A percentile compares a stretch with the other conserved stretches of the same genome.
phyloP scores from a whole-genome alignment of 2,888 invertebrate species.

The Scaptomyza polygonia region DNA sequence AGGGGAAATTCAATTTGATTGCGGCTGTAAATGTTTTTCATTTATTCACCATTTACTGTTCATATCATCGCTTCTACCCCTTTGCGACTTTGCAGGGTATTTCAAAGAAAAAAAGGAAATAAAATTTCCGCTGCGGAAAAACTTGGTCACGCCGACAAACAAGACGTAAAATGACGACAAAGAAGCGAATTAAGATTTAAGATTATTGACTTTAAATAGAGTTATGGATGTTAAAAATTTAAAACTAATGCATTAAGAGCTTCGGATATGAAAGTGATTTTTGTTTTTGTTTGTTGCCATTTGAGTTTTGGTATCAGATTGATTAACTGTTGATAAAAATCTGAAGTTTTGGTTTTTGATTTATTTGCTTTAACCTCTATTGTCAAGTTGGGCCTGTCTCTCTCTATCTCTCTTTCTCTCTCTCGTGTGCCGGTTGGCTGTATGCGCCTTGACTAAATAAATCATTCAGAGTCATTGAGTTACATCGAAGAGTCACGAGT shows the following conservation, averaged over 20 bases:
- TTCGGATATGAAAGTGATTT: constrained; percentile 34
- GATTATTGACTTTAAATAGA: not conserved
- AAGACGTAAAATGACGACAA: constrained; percentile 20
- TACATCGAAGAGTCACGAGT: constrained; percentile 18
- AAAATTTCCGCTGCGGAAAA: constrained; percentile 66
- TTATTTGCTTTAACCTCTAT: constrained; percentile 24
- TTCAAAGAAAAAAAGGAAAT: constrained; percentile 52
- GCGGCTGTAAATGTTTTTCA: too few species aligned
- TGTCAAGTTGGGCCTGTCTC: not conserved
- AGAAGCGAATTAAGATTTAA: constrained; percentile 11
- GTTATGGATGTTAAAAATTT: not conserved
- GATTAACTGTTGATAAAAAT: constrained; percentile 23
- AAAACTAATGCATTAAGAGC: constrained; percentile 23
- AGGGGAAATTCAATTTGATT: too few species aligned
- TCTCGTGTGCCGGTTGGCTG: constrained; percentile 23
- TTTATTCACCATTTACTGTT: too few species aligned
- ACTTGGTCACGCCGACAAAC: constrained; percentile 47
- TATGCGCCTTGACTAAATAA: constrained; percentile 48
- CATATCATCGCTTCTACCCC: not conserved
- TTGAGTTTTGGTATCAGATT: constrained; percentile 25
- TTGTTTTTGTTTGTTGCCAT: not conserved
- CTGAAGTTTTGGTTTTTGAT: constrained; percentile 11
- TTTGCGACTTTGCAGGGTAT: not conserved
- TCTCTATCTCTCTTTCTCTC: constrained; percentile 8
- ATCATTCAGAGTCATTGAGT: constrained; percentile 38